Conservation (phyloP, 2,888 invertebrate species). For the Hirtodrosophila alboralis region DNA sequence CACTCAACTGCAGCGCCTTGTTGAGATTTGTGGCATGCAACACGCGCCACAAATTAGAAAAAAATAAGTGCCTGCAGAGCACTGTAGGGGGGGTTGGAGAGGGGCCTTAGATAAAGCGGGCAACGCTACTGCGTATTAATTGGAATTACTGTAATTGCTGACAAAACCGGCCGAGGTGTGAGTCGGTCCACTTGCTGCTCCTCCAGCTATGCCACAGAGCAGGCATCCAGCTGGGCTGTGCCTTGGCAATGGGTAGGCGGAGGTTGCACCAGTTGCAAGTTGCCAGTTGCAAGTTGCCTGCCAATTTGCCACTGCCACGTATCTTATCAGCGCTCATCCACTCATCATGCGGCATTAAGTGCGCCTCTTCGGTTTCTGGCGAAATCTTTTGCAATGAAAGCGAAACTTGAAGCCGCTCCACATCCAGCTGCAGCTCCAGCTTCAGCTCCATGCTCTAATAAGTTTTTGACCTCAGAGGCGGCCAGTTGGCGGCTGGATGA, state of each 20-base stretch:
- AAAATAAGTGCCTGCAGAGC: conserved; percentile 50
- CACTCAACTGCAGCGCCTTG: conserved; percentile 26
- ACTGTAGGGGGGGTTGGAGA: background rate
- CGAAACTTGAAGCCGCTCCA: conserved; percentile 42
- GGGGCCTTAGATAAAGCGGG: conserved; percentile 13
- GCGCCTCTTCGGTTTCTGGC: conserved; percentile 7
- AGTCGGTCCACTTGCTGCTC: conserved; percentile 33
- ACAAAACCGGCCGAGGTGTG: conserved; percentile 58
- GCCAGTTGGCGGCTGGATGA: conserved; percentile 1
- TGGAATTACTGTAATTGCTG: conserved; percentile 71
- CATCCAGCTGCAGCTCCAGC: background rate
- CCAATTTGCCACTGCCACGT: conserved; percentile 5
- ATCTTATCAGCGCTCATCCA: conserved; percentile 33
- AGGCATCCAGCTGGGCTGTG: conserved; percentile 19
- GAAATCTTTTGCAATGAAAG: conserved; percentile 34
- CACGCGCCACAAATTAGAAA: conserved; percentile 82
- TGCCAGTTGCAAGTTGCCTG: too few relatives aligned
- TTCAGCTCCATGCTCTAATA: conserved; percentile 44
- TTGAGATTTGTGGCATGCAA: conserved; percentile 79
- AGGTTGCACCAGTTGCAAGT: too few relatives aligned
- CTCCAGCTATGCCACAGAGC: background rate
- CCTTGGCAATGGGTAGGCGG: conserved; percentile 14
- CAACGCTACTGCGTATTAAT: conserved; percentile 68
- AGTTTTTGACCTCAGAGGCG: conserved; percentile 41
- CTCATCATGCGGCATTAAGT: conserved; percentile 2